Evolutionary conservation across 2,797 vertebrate genomes (phyloP), one percentile per base, ranked within the genome.

Genomic region (Sebastes elongatus): DNA sequence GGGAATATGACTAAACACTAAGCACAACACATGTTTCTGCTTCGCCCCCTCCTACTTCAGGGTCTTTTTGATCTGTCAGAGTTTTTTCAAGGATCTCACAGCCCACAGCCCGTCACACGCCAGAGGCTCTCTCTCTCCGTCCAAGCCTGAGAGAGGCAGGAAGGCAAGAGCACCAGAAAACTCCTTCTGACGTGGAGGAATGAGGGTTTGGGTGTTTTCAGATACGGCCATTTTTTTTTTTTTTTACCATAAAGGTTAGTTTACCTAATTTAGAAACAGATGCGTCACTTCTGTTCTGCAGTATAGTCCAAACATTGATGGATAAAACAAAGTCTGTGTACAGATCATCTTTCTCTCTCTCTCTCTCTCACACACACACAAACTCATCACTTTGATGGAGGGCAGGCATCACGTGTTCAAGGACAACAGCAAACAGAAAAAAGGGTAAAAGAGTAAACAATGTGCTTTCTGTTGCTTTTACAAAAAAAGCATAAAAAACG

Each of bases 31-130:
- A 66, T 60, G 83, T 78, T 80, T 81, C 63, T 76, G 72, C 76
- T 57, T 85, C 72, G 6, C 84, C 78, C 74, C 73, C 86, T 82
- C 78, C 67, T 61, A 78, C 85, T 85, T 76, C 74, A 83, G 79
- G 79, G 74, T 74, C 82, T 83, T 82, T 89, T 81, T 84, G 74
- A 89, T 89, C 83, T 79, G 72, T 86, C 72, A 62, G 76, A 72
- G 59, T 67, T 75, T 81, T 81, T 76, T 67, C 69, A 71, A 83
- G 69, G 82, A 84, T 86, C 73, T 86, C 70, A 69, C 78, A 87
- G 79, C 77, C 80, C 86, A 84, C 75, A 83, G 67, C 66, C 62
- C 74, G 22, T 81, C 77, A 82, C 42, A 78, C 35, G 52, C 80
- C 10, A 3, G 33, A 81, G 78, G 82, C 30, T 57, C 32, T 30